Evolutionary conservation across 2,888 invertebrate species (phyloP), one percentile per base, ranked within the genome.

Genomic region (Idaea biselata): DNA sequence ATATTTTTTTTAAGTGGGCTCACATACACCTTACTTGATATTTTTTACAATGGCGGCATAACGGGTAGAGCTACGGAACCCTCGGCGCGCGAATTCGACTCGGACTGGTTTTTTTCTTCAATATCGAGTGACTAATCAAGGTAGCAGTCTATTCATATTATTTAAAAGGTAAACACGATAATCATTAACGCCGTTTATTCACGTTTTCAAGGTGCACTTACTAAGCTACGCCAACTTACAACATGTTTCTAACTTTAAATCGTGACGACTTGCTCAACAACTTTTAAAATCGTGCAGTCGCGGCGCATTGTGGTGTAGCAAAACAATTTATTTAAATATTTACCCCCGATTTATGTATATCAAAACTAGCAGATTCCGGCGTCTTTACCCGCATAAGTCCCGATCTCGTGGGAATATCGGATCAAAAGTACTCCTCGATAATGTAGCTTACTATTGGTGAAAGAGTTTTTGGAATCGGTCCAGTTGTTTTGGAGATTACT

Each of bases 311-410:
- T 55, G 44, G 44, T 44, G 44, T 44, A 44, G 44, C 44, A 44
- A 44, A 44, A 44, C 44, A 44, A 44, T 44, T 44, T 55, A 60
- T 44, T 44, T 5, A 53, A 11, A 55, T 16, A 58, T 55, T 55
- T 32, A 59, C 11, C 53, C 53, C 7, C 16, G 31, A 53, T 17
- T 18, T n/a, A 18, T 54, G 54, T 18, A n/a, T n/a, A n/a, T n/a
- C n/a, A n/a, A n/a, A n/a, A n/a, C n/a, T n/a, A n/a, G n/a, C n/a
- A n/a, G n/a, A n/a, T n/a, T n/a, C n/a, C n/a, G n/a, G n/a, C n/a
- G n/a, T n/a, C n/a, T n/a, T n/a, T n/a, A n/a, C n/a, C n/a, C n/a
- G n/a, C n/a, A n/a, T n/a, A n/a, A n/a, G n/a, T n/a, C n/a, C n/a
- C n/a, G n/a, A n/a, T n/a, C n/a, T n/a, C n/a, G n/a, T n/a, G n/a